Evolutionary conservation across 2,797 vertebrate genomes (phyloP).

Genomic region (Dendrocincla tyrannina): DNA sequence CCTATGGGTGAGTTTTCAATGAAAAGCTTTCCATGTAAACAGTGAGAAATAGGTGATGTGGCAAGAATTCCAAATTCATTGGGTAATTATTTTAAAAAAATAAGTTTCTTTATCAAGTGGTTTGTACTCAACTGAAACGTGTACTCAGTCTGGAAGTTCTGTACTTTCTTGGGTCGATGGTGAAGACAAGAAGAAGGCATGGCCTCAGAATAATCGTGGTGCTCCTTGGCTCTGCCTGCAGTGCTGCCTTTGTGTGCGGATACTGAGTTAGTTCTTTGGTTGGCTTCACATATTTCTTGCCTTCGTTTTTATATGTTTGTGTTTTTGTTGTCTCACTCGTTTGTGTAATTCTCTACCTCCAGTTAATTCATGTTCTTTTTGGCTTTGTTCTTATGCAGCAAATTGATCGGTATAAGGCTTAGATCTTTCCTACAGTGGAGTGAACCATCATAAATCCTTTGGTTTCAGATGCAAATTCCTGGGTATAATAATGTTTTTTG

Average conservation of each 20-base stretch:
- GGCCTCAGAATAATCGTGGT: neutral
- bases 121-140: neutral
- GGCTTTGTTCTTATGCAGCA: neutral
- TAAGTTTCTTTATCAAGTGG: neutral
- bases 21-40: neutral
- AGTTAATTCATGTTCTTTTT: neutral
- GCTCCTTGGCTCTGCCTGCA: neutral
- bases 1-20: neutral
- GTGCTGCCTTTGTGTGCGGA: neutral
- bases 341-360: neutral
- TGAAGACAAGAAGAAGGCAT: neutral
- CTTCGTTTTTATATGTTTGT: neutral
- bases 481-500: neutral
- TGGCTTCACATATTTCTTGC: neutral
- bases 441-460: fast-evolving
- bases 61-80: neutral
- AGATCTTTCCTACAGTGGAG: neutral
- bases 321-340: neutral
- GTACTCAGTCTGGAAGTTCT: neutral
- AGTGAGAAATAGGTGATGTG: neutral
- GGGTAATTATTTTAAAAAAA: no score
- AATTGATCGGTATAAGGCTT: neutral
- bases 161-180: neutral
- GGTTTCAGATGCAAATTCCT: neutral
- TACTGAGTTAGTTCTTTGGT: neutral